A percentile compares a stretch with the other conserved stretches of the same genome.
Conservation (phyloP, 1,140 invertebrate species). For the Cheumatopsyche charites region DNA sequence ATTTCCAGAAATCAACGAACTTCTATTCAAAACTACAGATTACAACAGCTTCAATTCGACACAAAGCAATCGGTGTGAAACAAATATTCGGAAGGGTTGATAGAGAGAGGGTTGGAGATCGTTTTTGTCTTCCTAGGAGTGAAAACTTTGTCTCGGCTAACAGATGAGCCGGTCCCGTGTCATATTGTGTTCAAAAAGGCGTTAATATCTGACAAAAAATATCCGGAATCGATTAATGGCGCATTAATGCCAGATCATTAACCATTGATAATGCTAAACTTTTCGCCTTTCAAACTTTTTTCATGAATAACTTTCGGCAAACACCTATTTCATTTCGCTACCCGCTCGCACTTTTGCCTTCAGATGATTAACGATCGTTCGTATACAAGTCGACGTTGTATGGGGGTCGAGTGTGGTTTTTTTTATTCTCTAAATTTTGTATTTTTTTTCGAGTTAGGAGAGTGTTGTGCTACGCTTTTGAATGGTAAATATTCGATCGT, state of each 20-base stretch:
- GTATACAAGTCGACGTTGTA: conserved; percentile 37
- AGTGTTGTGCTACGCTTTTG: too few species aligned
- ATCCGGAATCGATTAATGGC: conserved; percentile 46
- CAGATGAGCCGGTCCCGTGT: conserved; percentile 7
- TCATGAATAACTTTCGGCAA: conserved; percentile 39
- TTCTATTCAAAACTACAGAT: too few species aligned
- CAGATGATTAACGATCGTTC: conserved; percentile 35
- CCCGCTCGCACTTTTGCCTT: conserved; percentile 1
- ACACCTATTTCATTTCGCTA: neutral
- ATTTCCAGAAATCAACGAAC: too few species aligned
- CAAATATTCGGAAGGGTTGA: neutral
- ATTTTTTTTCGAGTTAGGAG: too few species aligned
- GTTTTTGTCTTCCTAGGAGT: neutral
- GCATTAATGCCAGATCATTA: conserved; percentile 47
- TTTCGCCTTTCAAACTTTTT: conserved; percentile 44
- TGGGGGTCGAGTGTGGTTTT: too few species aligned
- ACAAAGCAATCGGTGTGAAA: neutral
- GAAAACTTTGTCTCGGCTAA: neutral
- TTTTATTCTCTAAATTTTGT: too few species aligned
- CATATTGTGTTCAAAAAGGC: conserved; percentile 36
- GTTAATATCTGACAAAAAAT: conserved; percentile 36
- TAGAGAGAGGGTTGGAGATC: too few species aligned
- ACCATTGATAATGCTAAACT: conserved; percentile 46
- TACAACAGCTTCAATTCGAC: too few species aligned
- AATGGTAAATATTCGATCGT: too few species aligned